Percentiles rank a stretch among this genome's conserved stretches.
Evolutionary conservation across 92 coral and sea anemone species (phyloP).

Genomic region (Phymanthus crucifer): DNA sequence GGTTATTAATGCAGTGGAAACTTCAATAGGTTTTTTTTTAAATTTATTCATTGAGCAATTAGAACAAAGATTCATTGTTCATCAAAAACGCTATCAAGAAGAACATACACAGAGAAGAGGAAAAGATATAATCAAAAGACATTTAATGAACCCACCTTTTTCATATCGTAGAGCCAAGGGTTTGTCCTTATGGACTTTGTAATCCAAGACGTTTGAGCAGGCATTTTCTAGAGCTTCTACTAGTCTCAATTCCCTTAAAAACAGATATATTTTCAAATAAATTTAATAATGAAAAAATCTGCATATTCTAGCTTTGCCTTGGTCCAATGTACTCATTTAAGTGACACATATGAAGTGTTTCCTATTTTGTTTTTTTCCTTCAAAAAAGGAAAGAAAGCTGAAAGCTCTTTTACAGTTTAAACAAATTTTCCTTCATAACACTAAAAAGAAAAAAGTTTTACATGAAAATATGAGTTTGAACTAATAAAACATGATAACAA

Average conservation of each 20-base stretch:
- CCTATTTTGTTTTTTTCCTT: not conserved
- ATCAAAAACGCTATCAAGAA: no score
- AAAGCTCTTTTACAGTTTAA: not conserved
- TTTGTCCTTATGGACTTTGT: slow-evolving; percentile 94
- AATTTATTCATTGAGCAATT: no score
- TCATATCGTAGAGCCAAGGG: slow-evolving; percentile 82
- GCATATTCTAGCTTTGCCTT: no score
- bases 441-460: not conserved
- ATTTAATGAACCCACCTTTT: slow-evolving; percentile 58
- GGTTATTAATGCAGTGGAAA: no score
- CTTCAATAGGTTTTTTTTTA: no score
- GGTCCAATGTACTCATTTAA: not conserved
- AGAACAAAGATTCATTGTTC: no score
- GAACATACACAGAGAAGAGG: no score
- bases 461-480: not conserved
- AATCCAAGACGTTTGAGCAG: slow-evolving; percentile 81
- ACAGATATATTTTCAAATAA: no score
- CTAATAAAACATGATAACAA: not conserved
- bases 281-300: no score
- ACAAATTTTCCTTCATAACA: not conserved
- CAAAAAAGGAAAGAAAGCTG: not conserved
- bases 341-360: not conserved
- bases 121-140: not conserved
- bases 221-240: slow-evolving; percentile 94
- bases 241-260: slow-evolving; percentile 70